phyloP scores from a whole-genome alignment of 2,797 vertebrate species.

The Vireo griseus region DNA sequence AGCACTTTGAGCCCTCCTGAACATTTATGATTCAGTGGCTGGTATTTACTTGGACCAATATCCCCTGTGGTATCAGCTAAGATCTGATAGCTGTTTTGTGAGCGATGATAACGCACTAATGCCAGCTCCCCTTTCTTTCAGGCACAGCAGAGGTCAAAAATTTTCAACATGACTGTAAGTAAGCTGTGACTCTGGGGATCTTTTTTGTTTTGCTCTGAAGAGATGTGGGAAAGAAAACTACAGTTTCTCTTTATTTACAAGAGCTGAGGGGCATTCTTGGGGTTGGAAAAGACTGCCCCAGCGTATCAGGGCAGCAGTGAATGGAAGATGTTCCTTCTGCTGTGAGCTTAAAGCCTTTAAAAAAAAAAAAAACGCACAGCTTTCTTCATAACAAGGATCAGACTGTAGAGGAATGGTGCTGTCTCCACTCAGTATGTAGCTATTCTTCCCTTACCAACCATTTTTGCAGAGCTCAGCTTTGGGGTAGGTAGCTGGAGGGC shows the following conservation, averaged over 20 bases:
- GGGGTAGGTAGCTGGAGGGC: neutral
- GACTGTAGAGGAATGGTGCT: neutral
- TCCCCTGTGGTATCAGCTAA: neutral
- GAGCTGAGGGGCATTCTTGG: neutral
- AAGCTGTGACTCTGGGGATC: neutral
- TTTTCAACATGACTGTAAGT: neutral
- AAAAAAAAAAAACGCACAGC: neutral
- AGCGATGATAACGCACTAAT: neutral
- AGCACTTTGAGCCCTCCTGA: conserved; percentile 23
- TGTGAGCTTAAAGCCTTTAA: neutral
- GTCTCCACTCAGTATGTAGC: neutral
- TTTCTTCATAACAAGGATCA: neutral
- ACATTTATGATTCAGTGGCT: conserved; percentile 20
- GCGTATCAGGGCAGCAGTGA: neutral
- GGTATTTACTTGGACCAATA: conserved; percentile 36
- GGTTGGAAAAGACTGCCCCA: neutral
- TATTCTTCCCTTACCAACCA: neutral
- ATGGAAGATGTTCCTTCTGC: neutral
- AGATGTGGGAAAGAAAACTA: neutral
- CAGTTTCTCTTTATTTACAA: neutral
- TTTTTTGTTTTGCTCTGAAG: neutral
- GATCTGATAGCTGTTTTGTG: neutral
- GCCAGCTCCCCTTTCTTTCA: neutral
- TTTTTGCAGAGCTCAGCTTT: neutral
- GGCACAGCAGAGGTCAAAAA: conserved; percentile 20